A percentile compares a stretch with the other conserved stretches of the same genome.
These are phyloP conservation scores for Steinernema khuongi DNA, from an alignment of 1,140 invertebrate species.

Conservation along the genomic window DNA sequence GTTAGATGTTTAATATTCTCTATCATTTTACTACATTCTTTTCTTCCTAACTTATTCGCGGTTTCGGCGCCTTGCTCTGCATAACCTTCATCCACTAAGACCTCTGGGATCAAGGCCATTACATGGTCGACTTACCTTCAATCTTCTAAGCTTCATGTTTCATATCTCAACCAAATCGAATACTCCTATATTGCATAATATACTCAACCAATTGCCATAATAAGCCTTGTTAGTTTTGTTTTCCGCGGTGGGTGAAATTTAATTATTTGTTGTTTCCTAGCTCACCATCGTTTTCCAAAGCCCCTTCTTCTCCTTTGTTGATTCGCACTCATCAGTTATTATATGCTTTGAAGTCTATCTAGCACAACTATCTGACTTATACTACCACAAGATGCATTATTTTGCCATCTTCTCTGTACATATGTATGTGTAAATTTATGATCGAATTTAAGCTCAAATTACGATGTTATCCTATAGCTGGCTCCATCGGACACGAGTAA, in stretches of 20 bases:
- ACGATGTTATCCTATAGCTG: not conserved
- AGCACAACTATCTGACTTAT: not conserved
- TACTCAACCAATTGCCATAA: not conserved
- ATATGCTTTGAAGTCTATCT: not conserved
- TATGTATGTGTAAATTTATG: slow-evolving; percentile 1
- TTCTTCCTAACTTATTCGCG: not conserved
- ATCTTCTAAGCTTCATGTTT: not conserved
- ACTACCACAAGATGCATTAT: slow-evolving; percentile 8
- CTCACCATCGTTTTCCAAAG: not conserved
- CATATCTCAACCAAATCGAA: not conserved
- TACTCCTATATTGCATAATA: not conserved
- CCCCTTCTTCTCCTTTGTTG: not conserved
- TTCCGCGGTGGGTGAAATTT: not conserved
- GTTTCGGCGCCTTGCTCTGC: not conserved
- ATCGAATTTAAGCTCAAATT: not conserved
- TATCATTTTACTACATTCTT: not conserved
- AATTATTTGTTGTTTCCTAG: not conserved
- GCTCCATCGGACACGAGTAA: not conserved
- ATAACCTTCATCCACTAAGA: not conserved
- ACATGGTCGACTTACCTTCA: not conserved
- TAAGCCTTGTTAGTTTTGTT: not conserved
- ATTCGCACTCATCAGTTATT: not conserved
- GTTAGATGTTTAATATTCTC: slow-evolving; percentile 3
- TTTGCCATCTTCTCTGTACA: slow-evolving; percentile 16
- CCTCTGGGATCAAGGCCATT: not conserved